Evolutionary conservation across 2,113 vertebrate species (phyloP), one percentile per base, ranked within the genome.

Genomic region (Anthoscopus minutus): DNA sequence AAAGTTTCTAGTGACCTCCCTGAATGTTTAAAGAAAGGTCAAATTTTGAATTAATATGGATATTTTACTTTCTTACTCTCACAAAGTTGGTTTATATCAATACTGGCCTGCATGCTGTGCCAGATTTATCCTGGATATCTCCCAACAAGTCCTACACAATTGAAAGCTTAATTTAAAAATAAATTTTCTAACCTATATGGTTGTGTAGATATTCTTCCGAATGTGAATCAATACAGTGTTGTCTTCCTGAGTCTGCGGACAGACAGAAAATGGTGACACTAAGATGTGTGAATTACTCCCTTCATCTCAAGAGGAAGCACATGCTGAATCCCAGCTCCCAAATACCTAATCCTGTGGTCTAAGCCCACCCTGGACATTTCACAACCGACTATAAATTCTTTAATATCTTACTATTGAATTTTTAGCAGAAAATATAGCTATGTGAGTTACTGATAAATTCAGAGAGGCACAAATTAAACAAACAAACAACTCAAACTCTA

Each of bases 231-330:
- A 97, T 93, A 96, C 96, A 97, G 89, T 96, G 96, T 57, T 97
- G 96, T 96, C 96, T 96, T 97, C 96, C 97, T 92, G 97, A 97
- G 92, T 97, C 97, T 97, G 97, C 78, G 95, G 94, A 97, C 94
- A 96, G 95, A 97, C 60, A 97, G 76, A 96, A 97, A 92, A 93
- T 0, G 64, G 77, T 87, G 95, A 96, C 74, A 91, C 89, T 78
- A 90, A 96, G 93, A 92, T 21, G 70, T 45, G 37, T 47, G 74
- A 93, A 50, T 12, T 4, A 7, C 37, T 94, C 66, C 81, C 44
- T 91, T 65, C 56, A 51, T 13, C 48, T 85, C 81, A 48, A 5
- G 5, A 77, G 90, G 77, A 84, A 72, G 83, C 56, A 78, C 48
- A 18, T 0, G 7, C 48, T 67, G 79, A 82, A 69, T 24, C 84